Percentiles rank a stretch among this genome's conserved stretches.
These are phyloP conservation scores for Scaptomyza parva DNA, from an alignment of 2,888 invertebrate genomes.

Conservation along the genomic window DNA sequence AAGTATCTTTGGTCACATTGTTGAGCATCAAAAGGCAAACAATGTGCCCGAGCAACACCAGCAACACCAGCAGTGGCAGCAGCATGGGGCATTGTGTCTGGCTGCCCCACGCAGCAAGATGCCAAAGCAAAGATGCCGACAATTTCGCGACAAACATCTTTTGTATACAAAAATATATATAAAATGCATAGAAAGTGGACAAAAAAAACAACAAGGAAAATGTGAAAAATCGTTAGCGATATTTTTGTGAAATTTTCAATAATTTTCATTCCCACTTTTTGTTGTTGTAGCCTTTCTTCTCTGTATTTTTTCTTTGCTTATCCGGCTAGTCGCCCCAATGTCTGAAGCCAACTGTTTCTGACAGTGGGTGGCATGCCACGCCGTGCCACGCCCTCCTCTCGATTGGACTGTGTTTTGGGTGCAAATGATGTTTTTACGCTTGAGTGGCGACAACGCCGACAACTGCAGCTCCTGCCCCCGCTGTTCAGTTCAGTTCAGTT, in stretches of 20 bases:
- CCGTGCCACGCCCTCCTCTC: not conserved
- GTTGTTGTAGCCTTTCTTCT: too few species aligned
- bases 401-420: conserved; percentile 9
- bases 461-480: conserved; percentile 12
- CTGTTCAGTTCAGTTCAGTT: conserved; percentile 3
- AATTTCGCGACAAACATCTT: conserved; percentile 29
- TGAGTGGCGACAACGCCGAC: conserved; percentile 24
- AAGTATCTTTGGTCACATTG: conserved; percentile 44
- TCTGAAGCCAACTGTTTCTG: conserved; percentile 39
- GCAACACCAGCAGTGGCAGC: conserved; percentile 1
- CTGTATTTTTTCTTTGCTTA: not conserved
- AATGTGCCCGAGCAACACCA: conserved; percentile 52
- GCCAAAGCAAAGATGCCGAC: conserved; percentile 34
- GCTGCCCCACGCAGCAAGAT: not conserved
- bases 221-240: conserved; percentile 26
- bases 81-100: conserved; percentile 22
- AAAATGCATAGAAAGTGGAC: conserved; percentile 12
- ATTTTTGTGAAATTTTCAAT: conserved; percentile 47
- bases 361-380: conserved; percentile 42
- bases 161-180: conserved; percentile 1
- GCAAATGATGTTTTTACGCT: conserved; percentile 55
- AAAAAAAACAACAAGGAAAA: conserved; percentile 35
- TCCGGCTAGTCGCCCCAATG: conserved; percentile 3
- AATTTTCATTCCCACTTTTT: conserved; percentile 24
- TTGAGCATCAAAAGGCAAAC: conserved; percentile 61